Evolutionary conservation across 2,113 vertebrate genomes (phyloP).

Genomic region (Myodes glareolus): DNA sequence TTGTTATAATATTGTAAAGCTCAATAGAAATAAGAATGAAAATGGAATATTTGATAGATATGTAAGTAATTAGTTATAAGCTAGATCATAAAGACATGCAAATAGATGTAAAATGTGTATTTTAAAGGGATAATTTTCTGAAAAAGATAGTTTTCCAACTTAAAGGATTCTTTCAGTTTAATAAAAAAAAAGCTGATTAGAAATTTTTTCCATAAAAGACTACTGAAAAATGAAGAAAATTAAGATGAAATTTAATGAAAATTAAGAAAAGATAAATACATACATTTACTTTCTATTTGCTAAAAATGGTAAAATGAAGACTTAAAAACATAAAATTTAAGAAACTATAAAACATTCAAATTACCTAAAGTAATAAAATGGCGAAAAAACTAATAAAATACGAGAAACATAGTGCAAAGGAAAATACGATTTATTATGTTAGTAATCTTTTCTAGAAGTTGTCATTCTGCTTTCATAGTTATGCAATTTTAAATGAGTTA

Average conservation of each 20-base stretch:
- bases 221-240: neutral
- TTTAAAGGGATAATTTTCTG: neutral
- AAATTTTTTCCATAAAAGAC: neutral
- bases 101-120: neutral
- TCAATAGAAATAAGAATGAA: neutral
- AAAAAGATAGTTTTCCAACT: neutral
- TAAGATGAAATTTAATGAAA: too few species aligned
- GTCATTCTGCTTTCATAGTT: neutral
- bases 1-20: neutral
- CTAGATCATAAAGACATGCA: neutral
- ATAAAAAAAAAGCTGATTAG: neutral
- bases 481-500: neutral
- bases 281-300: neutral
- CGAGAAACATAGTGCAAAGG: neutral
- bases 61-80: neutral
- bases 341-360: neutral
- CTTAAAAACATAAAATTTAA: neutral
- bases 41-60: neutral
- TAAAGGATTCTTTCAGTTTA: slow-evolving; percentile 8
- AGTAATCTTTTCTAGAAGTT: neutral
- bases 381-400: neutral
- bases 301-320: neutral
- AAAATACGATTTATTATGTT: neutral
- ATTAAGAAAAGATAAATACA: neutral
- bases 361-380: neutral